A percentile compares a stretch with the other conserved stretches of the same genome.
Conservation (phyloP, 2,113 vertebrate genomes). For the Tichodroma muraria region DNA sequence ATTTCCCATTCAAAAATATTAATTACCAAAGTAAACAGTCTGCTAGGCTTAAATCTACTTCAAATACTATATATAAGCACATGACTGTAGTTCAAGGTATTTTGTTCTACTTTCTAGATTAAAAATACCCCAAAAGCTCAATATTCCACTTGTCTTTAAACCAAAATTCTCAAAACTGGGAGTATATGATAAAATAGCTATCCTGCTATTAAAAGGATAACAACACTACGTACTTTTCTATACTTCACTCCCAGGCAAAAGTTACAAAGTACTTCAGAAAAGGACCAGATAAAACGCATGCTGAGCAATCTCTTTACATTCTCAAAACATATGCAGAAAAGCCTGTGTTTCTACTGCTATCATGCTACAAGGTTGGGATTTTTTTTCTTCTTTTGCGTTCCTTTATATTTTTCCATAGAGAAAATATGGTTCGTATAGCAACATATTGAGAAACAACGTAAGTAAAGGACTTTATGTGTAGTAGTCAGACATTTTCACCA, state of each 20-base stretch:
- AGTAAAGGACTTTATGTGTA: neutral
- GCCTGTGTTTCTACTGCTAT: neutral
- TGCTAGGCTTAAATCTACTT: neutral
- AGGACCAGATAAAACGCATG: neutral
- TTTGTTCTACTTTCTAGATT: neutral
- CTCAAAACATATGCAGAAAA: neutral
- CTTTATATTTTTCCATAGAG: neutral
- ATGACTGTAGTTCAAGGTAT: neutral
- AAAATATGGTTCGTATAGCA: neutral
- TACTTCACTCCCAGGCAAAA: neutral
- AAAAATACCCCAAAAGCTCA: neutral
- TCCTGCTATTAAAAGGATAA: neutral
- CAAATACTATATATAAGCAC: neutral
- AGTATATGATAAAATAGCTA: neutral
- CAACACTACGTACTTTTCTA: rapidly evolving
- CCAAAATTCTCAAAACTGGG: neutral
- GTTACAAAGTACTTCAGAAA: neutral
- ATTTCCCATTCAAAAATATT: neutral
- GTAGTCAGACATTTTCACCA: neutral
- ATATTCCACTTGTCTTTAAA: neutral
- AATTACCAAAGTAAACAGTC: neutral
- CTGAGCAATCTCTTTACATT: neutral
- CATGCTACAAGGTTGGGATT: neutral
- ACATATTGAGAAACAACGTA: neutral
- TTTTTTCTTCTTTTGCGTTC: neutral